phyloP scores from a whole-genome alignment of 2,113 vertebrate genomes.

The Hiodon alosoides region DNA sequence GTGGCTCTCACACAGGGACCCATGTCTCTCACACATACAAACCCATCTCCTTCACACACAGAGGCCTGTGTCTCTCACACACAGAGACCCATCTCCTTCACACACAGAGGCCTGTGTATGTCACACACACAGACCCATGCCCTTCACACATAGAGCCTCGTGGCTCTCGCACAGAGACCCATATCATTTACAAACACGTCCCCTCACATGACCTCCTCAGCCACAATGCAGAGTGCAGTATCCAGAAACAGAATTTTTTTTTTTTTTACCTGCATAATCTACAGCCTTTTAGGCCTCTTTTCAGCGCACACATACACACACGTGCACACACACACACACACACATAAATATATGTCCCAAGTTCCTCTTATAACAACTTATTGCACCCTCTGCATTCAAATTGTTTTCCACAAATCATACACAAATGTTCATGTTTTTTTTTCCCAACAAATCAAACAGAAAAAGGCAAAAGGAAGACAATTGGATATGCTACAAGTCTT shows the following conservation, averaged over 20 bases:
- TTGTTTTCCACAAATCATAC: constrained; percentile 41
- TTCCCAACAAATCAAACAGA: constrained; percentile 52
- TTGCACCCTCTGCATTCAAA: constrained; percentile 8
- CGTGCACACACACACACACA: too few relatives aligned
- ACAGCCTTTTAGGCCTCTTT: too few relatives aligned
- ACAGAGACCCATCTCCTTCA: not conserved
- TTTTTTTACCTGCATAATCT: too few relatives aligned
- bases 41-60: not conserved
- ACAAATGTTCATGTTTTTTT: constrained; percentile 54
- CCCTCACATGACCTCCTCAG: not conserved
- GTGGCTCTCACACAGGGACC: too few relatives aligned
- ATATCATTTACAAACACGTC: too few relatives aligned
- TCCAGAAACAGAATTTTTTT: too few relatives aligned
- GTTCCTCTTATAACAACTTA: not conserved
- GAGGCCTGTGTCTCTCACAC: not conserved
- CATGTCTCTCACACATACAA: not conserved
- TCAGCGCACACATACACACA: too few relatives aligned
- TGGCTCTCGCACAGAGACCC: not conserved
- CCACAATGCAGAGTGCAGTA: not conserved
- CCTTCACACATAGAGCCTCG: not conserved
- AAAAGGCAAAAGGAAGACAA: constrained; percentile 19
- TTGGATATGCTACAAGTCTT: constrained; percentile 33
- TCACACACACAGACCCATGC: not conserved
- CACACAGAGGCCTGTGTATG: not conserved
- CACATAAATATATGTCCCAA: too few relatives aligned